A percentile compares a stretch with the other conserved stretches of the same genome.
Conservation (phyloP, 2,113 vertebrate genomes). For the Miniopterus natalensis region DNA sequence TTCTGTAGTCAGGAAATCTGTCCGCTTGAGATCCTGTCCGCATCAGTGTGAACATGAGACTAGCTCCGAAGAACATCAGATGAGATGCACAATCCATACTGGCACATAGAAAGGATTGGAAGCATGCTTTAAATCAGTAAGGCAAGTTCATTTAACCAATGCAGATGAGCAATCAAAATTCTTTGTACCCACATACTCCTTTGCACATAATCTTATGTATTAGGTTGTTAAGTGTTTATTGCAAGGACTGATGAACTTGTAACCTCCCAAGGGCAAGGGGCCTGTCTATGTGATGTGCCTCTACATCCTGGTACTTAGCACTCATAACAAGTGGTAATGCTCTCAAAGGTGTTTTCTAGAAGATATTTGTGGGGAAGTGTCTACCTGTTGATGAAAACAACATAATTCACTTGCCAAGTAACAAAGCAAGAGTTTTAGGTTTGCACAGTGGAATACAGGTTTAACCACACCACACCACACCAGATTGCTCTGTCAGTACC, state of each 20-base stretch:
- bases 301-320: not conserved
- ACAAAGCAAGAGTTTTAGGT: accelerated
- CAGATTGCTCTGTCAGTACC: accelerated
- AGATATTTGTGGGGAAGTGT: not conserved
- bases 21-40: too few relatives aligned
- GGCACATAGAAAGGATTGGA: not conserved
- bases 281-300: accelerated
- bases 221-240: too few relatives aligned
- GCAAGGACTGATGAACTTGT: not conserved
- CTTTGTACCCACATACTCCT: too few relatives aligned
- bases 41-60: accelerated
- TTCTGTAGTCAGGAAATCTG: not conserved
- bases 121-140: not conserved
- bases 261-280: not conserved
- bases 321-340: not conserved
- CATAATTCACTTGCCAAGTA: not conserved
- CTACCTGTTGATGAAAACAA: not conserved
- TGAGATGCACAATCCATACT: too few relatives aligned
- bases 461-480: not conserved
- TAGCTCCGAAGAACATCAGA: not conserved
- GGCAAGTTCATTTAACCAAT: not conserved
- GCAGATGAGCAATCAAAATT: not conserved
- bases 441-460: too few relatives aligned
- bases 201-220: accelerated
- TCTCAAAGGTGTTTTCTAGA: not conserved